Evolutionary conservation across 2,888 invertebrate genomes (phyloP), one percentile per base, ranked within the genome.

Genomic region (Plusia festucae): DNA sequence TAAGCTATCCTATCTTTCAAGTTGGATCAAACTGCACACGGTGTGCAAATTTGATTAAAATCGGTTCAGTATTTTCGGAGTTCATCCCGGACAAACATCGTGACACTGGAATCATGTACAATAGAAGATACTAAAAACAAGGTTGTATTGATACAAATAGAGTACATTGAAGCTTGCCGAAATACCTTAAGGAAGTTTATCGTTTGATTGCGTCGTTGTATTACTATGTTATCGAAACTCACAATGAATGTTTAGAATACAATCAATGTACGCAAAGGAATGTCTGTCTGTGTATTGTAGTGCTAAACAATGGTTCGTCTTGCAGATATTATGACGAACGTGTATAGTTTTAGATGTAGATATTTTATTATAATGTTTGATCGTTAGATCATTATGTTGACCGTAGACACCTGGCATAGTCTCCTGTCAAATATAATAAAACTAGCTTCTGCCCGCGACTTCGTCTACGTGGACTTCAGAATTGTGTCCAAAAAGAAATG

Each of bases 281-380:
- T 93, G 90, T 80, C 71, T 73, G 77, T 73, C 79, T 70, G 70
- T 81, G 90, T 87, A 93, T 93, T 93, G 93, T 93, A 32, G 53
- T 66, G 46, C 55, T 64, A 66, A 82, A 87, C 84, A 85, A 85
- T 85, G 73, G 76, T 18, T 2, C 4, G 66, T 72, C 73, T 59
- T 11, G 64, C 57, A 52, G 56, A 60, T 63, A 64, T 68, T 65
- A 53, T 62, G 51, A 66, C 63, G n/a, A 52, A 62, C 57, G n/a
- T n/a, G n/a, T n/a, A 51, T 56, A 68, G 52, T 46, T 65, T 60
- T 6, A 64, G 59, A 74, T 60, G 32, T 49, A n/a, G 32, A 55
- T 59, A 61, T 46, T 18, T 55, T 49, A 51, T 30, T 53, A 59
- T 62, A 34, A 49, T 58, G 18, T 57, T 16, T 20, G 34, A 44